A percentile compares a stretch with the other conserved stretches of the same genome.
phyloP scores from a whole-genome alignment of 2,113 vertebrate genomes.

The Fukomys damarensis region DNA sequence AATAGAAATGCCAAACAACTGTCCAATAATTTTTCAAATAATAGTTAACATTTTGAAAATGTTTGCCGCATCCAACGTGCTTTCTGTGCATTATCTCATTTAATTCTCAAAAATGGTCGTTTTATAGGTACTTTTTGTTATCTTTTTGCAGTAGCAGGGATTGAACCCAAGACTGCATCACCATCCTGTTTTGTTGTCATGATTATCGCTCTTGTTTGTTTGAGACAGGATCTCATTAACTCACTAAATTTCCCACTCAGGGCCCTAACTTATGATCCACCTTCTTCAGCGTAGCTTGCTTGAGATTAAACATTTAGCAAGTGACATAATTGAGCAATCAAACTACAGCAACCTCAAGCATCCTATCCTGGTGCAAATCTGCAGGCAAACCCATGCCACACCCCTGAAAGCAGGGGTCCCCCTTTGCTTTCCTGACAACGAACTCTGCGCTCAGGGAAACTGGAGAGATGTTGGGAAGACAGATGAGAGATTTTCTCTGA shows the following conservation, averaged over 20 bases:
- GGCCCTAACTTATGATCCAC: neutral
- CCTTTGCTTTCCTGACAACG: neutral
- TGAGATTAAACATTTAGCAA: conserved; percentile 26
- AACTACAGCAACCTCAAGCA: neutral
- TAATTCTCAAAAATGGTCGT: neutral
- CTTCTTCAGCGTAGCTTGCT: neutral
- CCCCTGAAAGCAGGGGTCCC: neutral
- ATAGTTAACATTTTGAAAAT: conserved; percentile 17
- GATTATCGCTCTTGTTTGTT: neutral
- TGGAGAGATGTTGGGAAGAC: neutral
- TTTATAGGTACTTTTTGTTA: neutral
- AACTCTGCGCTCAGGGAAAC: neutral
- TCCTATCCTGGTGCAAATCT: neutral
- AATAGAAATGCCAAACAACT: neutral
- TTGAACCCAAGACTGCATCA: neutral
- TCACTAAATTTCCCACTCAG: neutral
- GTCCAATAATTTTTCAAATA: neutral
- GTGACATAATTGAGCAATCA: neutral
- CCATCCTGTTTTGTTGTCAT: neutral
- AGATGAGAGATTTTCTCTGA: neutral
- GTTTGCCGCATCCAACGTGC: neutral
- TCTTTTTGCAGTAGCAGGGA: neutral
- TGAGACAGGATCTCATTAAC: neutral
- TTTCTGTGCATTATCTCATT: neutral
- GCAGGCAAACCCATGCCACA: neutral